phyloP scores from a whole-genome alignment of 2,113 vertebrate species.

The Pelvicachromis taeniatus region DNA sequence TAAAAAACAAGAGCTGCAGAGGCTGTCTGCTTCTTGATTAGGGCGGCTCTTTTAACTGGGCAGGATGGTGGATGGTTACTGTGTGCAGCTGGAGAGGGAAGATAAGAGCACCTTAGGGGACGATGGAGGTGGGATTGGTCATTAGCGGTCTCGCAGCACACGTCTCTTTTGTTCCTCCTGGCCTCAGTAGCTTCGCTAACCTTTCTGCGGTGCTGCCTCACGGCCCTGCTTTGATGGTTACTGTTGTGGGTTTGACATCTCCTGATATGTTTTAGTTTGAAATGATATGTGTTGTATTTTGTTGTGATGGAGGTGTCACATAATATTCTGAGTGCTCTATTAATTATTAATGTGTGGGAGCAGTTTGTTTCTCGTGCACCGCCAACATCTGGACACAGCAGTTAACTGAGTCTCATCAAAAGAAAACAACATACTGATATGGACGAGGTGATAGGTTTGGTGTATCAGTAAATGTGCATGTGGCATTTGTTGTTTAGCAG shows the following conservation, averaged over 20 bases:
- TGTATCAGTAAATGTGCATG: neutral
- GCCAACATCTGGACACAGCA: neutral
- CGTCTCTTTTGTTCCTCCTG: conserved; percentile 31
- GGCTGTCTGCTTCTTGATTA: conserved; percentile 17
- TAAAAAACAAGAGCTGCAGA: neutral
- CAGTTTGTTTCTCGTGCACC: neutral
- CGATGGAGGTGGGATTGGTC: neutral
- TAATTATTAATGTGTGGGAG: neutral
- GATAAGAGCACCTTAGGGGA: conserved; percentile 38
- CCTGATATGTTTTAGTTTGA: neutral
- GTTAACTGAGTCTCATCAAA: neutral
- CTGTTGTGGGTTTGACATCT: neutral
- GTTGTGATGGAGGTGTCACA: neutral
- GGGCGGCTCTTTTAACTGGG: conserved; percentile 20
- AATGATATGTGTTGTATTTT: neutral
- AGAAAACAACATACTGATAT: neutral
- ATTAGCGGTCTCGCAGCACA: conserved; percentile 40
- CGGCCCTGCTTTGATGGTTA: neutral
- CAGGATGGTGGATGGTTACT: neutral
- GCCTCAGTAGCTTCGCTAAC: neutral
- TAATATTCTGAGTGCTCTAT: neutral
- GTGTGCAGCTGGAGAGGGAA: conserved; percentile 50
- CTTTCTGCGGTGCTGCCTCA: conserved; percentile 13
- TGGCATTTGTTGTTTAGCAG: neutral
- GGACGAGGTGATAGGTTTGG: neutral